Evolutionary conservation across 2,113 vertebrate species (phyloP).

Genomic region (Cryptotis parvus): DNA sequence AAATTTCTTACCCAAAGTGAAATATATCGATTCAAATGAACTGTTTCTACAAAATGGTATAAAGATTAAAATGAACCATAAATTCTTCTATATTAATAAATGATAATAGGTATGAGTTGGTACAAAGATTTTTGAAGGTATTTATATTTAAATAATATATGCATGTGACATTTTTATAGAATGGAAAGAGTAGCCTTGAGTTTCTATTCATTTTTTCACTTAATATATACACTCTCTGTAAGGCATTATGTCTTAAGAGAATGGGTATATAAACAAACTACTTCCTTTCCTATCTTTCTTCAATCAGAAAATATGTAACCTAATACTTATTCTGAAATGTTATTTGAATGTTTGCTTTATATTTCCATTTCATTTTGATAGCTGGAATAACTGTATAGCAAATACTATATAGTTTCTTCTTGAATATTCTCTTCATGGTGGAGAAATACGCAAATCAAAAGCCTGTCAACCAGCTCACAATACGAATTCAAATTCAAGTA

Average conservation of each 20-base stretch:
- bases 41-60: neutral
- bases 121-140: neutral
- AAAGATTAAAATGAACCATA: neutral
- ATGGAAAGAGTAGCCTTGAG: neutral
- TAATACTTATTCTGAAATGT: conserved; percentile 16
- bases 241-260: neutral
- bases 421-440: neutral
- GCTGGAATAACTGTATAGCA: neutral
- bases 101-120: neutral
- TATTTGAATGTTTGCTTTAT: neutral
- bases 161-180: neutral
- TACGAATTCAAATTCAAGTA: too few species aligned
- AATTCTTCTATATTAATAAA: neutral
- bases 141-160: neutral
- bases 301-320: neutral
- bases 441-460: neutral
- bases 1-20: neutral
- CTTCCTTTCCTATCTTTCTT: neutral
- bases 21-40: neutral
- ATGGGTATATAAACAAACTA: neutral
- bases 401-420: neutral
- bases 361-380: neutral
- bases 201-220: neutral
- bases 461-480: neutral
- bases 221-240: neutral